Evolutionary conservation across 2,113 vertebrate genomes (phyloP).

Genomic region (pig (Sus scrofa)): DNA sequence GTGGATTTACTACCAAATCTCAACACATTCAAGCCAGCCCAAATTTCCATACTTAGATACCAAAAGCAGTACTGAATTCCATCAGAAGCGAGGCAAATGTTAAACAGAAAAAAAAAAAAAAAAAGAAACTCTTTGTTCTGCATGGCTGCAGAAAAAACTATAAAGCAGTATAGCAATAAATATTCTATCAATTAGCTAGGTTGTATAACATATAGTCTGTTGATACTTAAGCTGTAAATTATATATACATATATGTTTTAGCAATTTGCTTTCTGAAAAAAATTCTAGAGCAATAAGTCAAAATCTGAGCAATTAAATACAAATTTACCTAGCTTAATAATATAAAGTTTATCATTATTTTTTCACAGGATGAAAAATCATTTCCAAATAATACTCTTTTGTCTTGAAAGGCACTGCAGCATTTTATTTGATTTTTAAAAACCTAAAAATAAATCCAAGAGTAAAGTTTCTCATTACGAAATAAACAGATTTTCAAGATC

Average conservation of each 20-base stretch:
- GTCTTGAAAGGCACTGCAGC: background rate
- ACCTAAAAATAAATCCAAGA: background rate
- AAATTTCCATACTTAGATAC: background rate
- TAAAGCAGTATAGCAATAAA: background rate
- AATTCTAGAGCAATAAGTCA: background rate
- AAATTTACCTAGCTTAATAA: background rate
- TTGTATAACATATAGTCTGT: background rate
- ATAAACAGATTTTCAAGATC: constrained; percentile 3
- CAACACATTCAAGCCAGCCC: background rate
- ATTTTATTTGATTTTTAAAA: constrained; percentile 28
- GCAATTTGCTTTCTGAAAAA: background rate
- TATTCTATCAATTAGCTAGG: background rate
- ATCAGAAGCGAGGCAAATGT: background rate
- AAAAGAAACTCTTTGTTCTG: background rate
- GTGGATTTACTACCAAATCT: background rate
- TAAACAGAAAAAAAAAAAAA: background rate
- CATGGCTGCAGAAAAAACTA: background rate
- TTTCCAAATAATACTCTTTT: background rate
- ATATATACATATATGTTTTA: background rate
- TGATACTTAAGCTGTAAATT: background rate
- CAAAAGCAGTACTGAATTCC: background rate
- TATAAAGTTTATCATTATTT: background rate
- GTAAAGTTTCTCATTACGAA: background rate
- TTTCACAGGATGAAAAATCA: background rate
- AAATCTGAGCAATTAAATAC: background rate